These are phyloP conservation scores for Xenentodon cancila DNA, from an alignment of 2,797 vertebrate genomes.

Conservation along the genomic window DNA sequence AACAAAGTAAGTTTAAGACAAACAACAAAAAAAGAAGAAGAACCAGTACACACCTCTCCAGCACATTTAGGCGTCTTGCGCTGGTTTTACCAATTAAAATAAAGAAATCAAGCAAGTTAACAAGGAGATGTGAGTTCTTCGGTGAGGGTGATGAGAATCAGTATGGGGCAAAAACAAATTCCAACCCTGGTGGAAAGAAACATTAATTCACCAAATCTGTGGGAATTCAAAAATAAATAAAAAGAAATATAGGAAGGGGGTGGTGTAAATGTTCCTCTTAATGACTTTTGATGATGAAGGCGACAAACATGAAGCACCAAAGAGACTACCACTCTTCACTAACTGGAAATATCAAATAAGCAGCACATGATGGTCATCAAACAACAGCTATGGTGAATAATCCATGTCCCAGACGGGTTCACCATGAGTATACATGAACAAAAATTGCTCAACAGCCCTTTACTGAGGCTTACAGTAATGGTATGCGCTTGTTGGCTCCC, in stretches of 20 bases:
- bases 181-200: no score
- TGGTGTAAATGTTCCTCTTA: neutral
- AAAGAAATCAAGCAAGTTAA: no score
- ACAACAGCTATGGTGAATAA: conserved; percentile 49
- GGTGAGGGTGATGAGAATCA: no score
- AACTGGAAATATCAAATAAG: neutral
- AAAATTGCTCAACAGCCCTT: conserved; percentile 41
- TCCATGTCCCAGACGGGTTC: conserved; percentile 37
- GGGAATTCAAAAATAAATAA: neutral
- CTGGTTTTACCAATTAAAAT: no score
- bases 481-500: conserved; percentile 43
- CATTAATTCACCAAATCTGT: no score
- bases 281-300: neutral
- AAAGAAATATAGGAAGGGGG: neutral
- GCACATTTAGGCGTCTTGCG: no score
- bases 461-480: conserved; percentile 47
- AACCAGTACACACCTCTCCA: no score
- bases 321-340: conserved; percentile 3
- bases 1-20: no score
- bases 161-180: no score
- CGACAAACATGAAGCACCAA: neutral
- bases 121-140: no score
- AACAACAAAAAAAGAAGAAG: no score
- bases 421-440: conserved; percentile 36
- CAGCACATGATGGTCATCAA: conserved; percentile 28